Conservation (phyloP, 2,888 invertebrate species). For the Sarcophaga caerulescens region DNA sequence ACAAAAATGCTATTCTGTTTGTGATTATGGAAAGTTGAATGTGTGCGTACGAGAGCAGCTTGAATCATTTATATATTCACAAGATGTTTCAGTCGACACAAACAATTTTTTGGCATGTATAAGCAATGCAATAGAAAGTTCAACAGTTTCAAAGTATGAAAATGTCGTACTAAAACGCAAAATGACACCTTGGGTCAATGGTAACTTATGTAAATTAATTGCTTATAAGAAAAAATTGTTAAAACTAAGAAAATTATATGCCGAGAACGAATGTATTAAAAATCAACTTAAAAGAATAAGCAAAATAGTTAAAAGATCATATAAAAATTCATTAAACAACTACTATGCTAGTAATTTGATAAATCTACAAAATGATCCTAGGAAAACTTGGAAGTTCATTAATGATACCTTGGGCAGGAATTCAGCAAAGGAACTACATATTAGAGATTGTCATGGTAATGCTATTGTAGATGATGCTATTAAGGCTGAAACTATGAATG, state of each 20-base stretch:
- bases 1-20: neutral
- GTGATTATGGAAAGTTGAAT: neutral
- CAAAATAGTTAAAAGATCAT: constrained; percentile 12
- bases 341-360: constrained; percentile 1
- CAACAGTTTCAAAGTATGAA: neutral
- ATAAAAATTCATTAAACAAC: neutral
- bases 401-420: neutral
- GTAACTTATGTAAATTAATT: constrained; percentile 8
- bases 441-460: neutral
- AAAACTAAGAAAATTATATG: constrained; percentile 1
- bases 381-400: neutral
- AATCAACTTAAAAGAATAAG: constrained; percentile 8
- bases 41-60: neutral
- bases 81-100: neutral
- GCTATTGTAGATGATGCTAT: too few species aligned
- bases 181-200: constrained; percentile 5
- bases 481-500: neutral
- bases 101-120: neutral
- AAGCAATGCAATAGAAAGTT: neutral
- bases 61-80: neutral
- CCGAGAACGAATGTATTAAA: neutral
- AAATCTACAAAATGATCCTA: constrained; percentile 5
- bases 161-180: neutral
- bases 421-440: neutral
- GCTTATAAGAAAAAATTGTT: constrained; percentile 21